These are phyloP conservation scores for Thamnophis sirtalis DNA, from an alignment of 2,113 vertebrate species.

Conservation along the genomic window DNA sequence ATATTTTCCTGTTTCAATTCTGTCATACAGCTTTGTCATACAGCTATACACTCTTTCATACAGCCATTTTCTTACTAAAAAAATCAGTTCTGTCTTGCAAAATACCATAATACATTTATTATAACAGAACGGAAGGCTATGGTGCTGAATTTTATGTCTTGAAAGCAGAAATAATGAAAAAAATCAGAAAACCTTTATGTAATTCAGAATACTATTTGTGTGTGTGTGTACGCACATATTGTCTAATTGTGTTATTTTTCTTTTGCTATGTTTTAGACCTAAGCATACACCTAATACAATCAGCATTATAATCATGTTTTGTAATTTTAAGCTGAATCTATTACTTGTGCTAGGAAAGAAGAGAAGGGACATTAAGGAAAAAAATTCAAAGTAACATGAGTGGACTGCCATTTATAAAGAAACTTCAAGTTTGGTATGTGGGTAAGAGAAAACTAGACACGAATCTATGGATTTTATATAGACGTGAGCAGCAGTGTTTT, in stretches of 20 bases:
- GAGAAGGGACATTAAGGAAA: neutral
- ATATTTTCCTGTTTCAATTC: constrained; percentile 27
- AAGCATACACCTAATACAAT: neutral
- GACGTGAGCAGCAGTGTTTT: neutral
- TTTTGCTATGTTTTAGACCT: neutral
- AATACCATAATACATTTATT: constrained; percentile 38
- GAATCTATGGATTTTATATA: neutral
- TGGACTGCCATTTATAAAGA: neutral
- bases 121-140: neutral
- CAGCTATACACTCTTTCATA: constrained; percentile 9
- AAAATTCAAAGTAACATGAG: neutral
- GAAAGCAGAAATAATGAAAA: neutral
- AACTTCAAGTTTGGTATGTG: neutral
- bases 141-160: neutral
- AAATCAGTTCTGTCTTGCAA: constrained; percentile 53
- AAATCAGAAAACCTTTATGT: too few species aligned
- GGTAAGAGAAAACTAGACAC: neutral
- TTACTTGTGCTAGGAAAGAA: neutral
- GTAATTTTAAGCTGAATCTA: neutral
- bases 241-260: neutral
- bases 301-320: neutral
- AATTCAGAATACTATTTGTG: too few species aligned
- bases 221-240: neutral
- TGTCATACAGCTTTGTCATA: constrained; percentile 53
- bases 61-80: constrained; percentile 59